Conservation (phyloP, 2,797 vertebrate species). For the Premnoplex brunnescens region DNA sequence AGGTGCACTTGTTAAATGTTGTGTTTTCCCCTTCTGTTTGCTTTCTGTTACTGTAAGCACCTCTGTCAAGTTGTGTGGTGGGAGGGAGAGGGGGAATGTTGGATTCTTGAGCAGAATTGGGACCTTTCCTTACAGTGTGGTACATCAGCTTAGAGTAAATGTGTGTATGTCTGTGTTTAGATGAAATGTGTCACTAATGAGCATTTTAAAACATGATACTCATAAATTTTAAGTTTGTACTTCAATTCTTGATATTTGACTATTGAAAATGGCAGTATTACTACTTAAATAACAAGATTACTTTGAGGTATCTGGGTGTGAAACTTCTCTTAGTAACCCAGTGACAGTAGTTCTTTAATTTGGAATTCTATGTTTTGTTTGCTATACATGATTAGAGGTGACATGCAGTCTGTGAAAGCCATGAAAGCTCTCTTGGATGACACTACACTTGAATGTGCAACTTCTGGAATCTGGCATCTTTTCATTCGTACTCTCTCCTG, state of each 20-base stretch:
- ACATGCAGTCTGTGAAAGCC: not conserved
- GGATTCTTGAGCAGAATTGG: not conserved
- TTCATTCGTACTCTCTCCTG: not conserved
- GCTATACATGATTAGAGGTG: not conserved
- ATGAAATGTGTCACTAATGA: constrained; percentile 54
- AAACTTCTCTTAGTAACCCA: not conserved
- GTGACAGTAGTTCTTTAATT: not conserved
- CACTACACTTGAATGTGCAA: not conserved
- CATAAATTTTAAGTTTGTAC: not conserved
- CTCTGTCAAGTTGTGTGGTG: constrained; percentile 16
- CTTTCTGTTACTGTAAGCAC: constrained; percentile 54
- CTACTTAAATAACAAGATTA: constrained; percentile 29
- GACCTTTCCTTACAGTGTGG: constrained; percentile 32
- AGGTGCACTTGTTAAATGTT: constrained; percentile 53
- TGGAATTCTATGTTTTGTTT: not conserved
- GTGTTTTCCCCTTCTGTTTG: constrained; percentile 57
- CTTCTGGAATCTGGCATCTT: constrained; percentile 14
- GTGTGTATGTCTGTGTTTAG: constrained; percentile 38
- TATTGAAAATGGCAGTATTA: not conserved
- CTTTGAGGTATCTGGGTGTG: not conserved
- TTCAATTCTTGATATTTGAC: constrained; percentile 22
- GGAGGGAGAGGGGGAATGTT: not conserved
- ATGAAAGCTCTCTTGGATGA: not conserved
- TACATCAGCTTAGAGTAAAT: constrained; percentile 32
- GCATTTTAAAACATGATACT: not conserved